These are phyloP conservation scores for Drosophila seguyi DNA, from an alignment of 1,140 invertebrate species.

Conservation along the genomic window DNA sequence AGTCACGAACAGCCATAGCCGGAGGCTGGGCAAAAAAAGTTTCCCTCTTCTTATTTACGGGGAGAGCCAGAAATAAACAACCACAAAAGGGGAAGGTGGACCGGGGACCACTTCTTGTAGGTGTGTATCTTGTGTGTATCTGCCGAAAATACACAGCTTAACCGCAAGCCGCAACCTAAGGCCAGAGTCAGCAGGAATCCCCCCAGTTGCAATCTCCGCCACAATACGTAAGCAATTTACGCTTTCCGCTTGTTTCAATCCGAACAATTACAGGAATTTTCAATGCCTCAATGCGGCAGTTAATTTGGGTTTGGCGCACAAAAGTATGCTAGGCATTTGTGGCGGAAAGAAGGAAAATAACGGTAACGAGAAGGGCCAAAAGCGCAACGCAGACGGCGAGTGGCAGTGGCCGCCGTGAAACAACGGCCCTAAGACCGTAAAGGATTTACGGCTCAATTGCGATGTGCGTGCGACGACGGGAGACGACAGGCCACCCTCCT, in stretches of 20 bases:
- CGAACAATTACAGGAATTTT: slow-evolving; percentile 70
- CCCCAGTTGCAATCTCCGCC: slow-evolving; percentile 30
- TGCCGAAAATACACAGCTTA: neutral
- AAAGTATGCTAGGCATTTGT: slow-evolving; percentile 48
- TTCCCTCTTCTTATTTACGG: slow-evolving; percentile 19
- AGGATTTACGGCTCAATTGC: slow-evolving; percentile 85
- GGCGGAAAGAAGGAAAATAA: slow-evolving; percentile 26
- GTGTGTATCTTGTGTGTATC: slow-evolving; percentile 21
- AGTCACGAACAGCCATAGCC: slow-evolving; percentile 51
- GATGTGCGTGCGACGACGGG: slow-evolving; percentile 57
- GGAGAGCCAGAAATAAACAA: slow-evolving; percentile 13
- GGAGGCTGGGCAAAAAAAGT: slow-evolving; percentile 38
- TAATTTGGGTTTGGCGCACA: slow-evolving; percentile 74
- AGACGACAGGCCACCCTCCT: neutral
- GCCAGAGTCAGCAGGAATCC: slow-evolving; percentile 23
- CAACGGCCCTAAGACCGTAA: slow-evolving; percentile 77
- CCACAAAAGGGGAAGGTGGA: slow-evolving; percentile 20
- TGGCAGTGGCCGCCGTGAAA: slow-evolving; percentile 61
- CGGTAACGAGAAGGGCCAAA: slow-evolving; percentile 37
- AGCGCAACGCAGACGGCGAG: slow-evolving; percentile 58
- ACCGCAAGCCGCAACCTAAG: slow-evolving; percentile 25
- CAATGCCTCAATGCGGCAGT: slow-evolving; percentile 65
- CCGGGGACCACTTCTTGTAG: slow-evolving; percentile 3
- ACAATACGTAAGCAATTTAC: slow-evolving; percentile 76
- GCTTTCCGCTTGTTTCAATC: slow-evolving; percentile 76